Evolutionary conservation across 2,113 vertebrate genomes (phyloP).

Genomic region (Camelus bactrianus): DNA sequence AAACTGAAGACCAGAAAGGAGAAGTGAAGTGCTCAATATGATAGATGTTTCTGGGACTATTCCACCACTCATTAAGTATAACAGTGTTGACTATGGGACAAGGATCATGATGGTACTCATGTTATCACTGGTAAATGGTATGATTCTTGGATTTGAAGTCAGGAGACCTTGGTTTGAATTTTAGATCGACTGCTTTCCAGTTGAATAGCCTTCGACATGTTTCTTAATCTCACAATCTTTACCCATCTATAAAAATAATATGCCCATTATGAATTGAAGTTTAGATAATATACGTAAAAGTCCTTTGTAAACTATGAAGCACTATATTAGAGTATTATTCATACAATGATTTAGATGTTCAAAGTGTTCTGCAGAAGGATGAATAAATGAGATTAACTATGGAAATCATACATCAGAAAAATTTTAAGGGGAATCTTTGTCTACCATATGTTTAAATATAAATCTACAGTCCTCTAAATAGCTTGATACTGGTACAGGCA

Average conservation of each 20-base stretch:
- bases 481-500: neutral
- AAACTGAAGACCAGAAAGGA: neutral
- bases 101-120: neutral
- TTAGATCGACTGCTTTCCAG: neutral
- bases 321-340: neutral
- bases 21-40: neutral
- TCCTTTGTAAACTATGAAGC: neutral
- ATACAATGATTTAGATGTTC: neutral
- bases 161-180: constrained; percentile 4
- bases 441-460: neutral
- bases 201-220: neutral
- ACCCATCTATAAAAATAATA: neutral
- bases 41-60: neutral
- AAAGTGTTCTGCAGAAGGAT: neutral
- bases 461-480: neutral
- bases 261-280: neutral
- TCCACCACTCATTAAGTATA: neutral
- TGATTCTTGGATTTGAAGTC: neutral
- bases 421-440: constrained; percentile 21
- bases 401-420: neutral
- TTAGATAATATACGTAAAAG: constrained; percentile 28
- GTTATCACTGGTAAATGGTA: neutral
- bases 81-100: neutral
- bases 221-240: neutral
- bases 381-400: neutral